Evolutionary conservation across 2,888 invertebrate species (phyloP), one percentile per base, ranked within the genome.

Genomic region (Atethmia centrago): DNA sequence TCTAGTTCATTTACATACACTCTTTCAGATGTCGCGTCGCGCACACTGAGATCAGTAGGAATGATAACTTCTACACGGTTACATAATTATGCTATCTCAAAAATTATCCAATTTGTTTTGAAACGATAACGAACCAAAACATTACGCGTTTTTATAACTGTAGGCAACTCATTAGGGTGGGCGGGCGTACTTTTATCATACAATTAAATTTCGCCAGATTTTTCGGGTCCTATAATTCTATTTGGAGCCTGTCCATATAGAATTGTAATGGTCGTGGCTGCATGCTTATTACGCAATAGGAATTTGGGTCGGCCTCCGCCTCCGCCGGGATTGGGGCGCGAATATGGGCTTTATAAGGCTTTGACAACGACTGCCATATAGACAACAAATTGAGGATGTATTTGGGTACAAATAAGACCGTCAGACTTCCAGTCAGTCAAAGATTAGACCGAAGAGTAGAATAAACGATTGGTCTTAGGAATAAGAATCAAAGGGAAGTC

Each of bases 291-390:
- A 83, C 78, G 56, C 53, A 70, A 77, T 69, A 67, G 71, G 77
- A 74, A 84, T 82, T 74, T 77, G 74, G 80, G 83, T 83, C 83
- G 77, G 55, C 68, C 72, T 71, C 71, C 63, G 55, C 68, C 72
- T 71, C 71, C 63, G 51, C 28, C 68, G 85, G 70, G 79, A 70
- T 66, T 82, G 63, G 66, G 71, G 65, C 77, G 65, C 25, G 51
- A n/a, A 77, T 71, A 68, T 53, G 31, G 56, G 66, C 61, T 71
- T 53, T 75, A 66, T 45, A 66, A 55, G 45, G 59, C 59, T 79
- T 81, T 81, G 65, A 77, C 56, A 58, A 49, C 55, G 55, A 53
- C 77, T 49, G 28, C 51, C 64, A 71, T 61, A 61, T 25, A 51
- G 16, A 19, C 25, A 67, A 40, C 36, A 40, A 74, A 80, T 36